Base-by-base conservation (phyloP, 2,888 invertebrate genomes). In the Microlaimidae sp. region DNA sequence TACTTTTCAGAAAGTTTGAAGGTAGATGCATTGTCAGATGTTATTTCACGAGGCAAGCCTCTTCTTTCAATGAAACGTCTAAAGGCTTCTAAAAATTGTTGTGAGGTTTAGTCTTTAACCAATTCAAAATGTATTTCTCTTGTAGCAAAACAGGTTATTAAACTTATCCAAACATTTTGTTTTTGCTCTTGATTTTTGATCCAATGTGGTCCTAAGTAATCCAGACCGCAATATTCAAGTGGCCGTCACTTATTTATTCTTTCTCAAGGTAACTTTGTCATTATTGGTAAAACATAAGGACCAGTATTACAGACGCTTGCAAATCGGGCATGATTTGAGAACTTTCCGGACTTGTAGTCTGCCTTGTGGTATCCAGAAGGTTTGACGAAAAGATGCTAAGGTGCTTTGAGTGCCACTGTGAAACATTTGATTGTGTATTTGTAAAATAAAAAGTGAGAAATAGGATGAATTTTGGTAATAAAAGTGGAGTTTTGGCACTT, bases 21-120 rank as follows among this genome's bases (percentile, higher is more conserved):
- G 56, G 71, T 71, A 0, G 65, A 65, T 0, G 69, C 68, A 53
- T 71, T 71, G 47, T 72, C 71, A 38, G 63, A 63, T 63, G 3
- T 62, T 13, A 61, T 56, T 0, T 3, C 1, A 4, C 21, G 10
- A 1, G 61, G 61, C 4, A 13, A 10, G 27, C 58, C 58, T 2
- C 52, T 7, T 1, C 53, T 19, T 1, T 56, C 26, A 1, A 53
- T 52, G 29, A 61, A 60, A 49, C 58, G 5, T 24, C 54, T 32
- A 13, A 61, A 13, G 4, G 53, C 28, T 13, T 48, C 24, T 1
- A 61, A 3, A 49, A 60, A 60, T 3, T 38, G 4, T 7, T 5
- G 26, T 4, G 57, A 48, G 2, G 52, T 27, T 19, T 27, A 2
- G 10, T 53, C 47, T 0, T 1, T 7, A 13, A 57, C 58, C 17